Percentiles rank a stretch among this genome's conserved stretches.
Evolutionary conservation across 2,113 vertebrate genomes (phyloP).

Genomic region (Tragelaphus scriptus): DNA sequence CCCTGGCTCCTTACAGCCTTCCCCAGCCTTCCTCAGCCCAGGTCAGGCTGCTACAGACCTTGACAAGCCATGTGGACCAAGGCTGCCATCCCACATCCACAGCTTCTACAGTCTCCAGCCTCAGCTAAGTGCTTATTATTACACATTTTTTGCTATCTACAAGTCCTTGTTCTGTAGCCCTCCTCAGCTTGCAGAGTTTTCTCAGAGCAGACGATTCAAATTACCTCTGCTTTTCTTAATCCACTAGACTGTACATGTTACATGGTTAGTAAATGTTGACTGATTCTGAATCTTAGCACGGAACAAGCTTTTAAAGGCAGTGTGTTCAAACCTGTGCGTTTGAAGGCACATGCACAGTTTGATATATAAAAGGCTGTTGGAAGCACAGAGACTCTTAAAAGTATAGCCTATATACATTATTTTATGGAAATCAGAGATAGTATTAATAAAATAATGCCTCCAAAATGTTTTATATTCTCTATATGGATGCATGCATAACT

Average conservation of each 20-base stretch:
- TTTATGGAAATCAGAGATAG: neutral
- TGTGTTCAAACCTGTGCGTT: neutral
- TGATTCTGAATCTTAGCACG: neutral
- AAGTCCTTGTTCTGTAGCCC: neutral
- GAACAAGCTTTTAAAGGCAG: constrained; percentile 22
- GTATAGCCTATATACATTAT: neutral
- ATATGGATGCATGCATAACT: neutral
- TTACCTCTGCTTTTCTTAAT: neutral
- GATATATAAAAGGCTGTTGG: constrained; percentile 1
- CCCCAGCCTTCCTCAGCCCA: neutral
- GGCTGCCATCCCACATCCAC: neutral
- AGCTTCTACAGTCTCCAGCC: neutral
- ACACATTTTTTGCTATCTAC: neutral
- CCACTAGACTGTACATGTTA: neutral
- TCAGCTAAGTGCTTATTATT: neutral
- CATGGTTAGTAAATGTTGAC: neutral
- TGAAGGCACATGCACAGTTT: neutral
- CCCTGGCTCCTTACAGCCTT: neutral
- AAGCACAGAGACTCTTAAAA: neutral
- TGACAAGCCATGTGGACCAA: neutral
- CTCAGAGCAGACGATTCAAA: neutral
- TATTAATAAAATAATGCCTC: neutral
- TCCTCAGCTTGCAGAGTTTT: neutral
- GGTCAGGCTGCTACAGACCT: neutral
- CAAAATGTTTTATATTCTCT: neutral